Evolutionary conservation across 2,113 vertebrate species (phyloP).

Genomic region (Paramisgurnus dabryanus): DNA sequence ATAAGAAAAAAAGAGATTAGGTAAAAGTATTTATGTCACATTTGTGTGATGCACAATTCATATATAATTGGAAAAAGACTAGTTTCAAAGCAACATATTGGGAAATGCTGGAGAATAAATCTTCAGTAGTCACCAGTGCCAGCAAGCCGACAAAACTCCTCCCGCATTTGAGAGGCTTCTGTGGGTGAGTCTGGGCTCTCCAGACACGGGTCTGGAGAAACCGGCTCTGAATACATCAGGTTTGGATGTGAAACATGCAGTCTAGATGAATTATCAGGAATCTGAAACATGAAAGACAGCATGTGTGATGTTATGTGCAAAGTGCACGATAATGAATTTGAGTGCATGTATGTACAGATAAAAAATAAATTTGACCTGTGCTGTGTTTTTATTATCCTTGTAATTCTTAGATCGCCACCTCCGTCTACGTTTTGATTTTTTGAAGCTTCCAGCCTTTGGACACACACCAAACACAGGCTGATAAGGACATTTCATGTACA

Average conservation of each 20-base stretch:
- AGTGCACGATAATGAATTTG: neutral
- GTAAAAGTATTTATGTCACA: too few relatives aligned
- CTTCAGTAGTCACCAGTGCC: conserved; percentile 78
- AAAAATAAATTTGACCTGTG: conserved; percentile 78
- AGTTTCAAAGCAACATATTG: too few relatives aligned
- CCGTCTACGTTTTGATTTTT: conserved; percentile 91
- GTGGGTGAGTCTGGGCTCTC: conserved; percentile 84
- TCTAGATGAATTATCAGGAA: conserved; percentile 78
- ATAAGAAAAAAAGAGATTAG: neutral
- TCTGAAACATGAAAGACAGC: conserved; percentile 49
- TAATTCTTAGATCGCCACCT: conserved; percentile 87
- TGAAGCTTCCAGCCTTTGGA: conserved; percentile 88
- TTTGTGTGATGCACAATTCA: too few relatives aligned
- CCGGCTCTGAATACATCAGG: conserved; percentile 84
- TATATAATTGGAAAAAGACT: too few relatives aligned
- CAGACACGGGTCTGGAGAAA: conserved; percentile 80
- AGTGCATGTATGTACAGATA: neutral
- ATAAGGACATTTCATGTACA: neutral
- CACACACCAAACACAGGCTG: neutral
- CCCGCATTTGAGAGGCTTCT: conserved; percentile 91
- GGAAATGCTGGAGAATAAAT: neutral
- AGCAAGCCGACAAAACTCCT: conserved; percentile 90
- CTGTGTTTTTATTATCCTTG: conserved; percentile 85
- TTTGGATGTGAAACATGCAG: conserved; percentile 96
- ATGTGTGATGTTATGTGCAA: neutral